phyloP scores from a whole-genome alignment of 2,888 invertebrate species.

The Metallyticus violacea region DNA sequence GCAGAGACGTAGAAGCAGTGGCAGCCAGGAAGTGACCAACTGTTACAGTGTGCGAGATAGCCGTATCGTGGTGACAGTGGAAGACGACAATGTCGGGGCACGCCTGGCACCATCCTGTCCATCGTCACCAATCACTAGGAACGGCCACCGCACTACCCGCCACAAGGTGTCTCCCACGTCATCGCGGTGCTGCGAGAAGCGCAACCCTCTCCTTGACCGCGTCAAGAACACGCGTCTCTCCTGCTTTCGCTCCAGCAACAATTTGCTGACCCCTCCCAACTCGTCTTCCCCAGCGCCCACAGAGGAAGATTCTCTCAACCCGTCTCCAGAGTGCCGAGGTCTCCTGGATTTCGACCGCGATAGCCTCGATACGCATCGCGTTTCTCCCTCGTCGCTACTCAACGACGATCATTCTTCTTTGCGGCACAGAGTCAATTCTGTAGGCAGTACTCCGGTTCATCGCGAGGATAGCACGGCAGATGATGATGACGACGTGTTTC shows the following conservation, averaged over 20 bases:
- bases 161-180: slow-evolving; percentile 4
- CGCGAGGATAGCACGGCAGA: slow-evolving; percentile 21
- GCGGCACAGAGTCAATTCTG: not conserved
- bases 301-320: not conserved
- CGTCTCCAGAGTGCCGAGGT: slow-evolving; percentile 17
- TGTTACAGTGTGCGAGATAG: slow-evolving; percentile 65
- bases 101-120: slow-evolving; percentile 51
- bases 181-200: slow-evolving; percentile 55
- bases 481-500: slow-evolving; percentile 34
- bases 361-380: not conserved
- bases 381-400: not conserved
- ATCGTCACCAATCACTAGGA: slow-evolving; percentile 27
- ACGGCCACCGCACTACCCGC: not conserved
- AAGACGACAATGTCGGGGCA: not conserved
- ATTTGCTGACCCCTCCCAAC: not conserved
- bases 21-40: slow-evolving; percentile 61
- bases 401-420: not conserved
- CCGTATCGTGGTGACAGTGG: slow-evolving; percentile 47
- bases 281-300: not conserved
- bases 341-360: slow-evolving; percentile 28
- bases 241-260: slow-evolving; percentile 52
- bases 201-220: slow-evolving; percentile 67
- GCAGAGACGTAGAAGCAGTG: slow-evolving; percentile 58
- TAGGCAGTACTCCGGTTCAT: not conserved
- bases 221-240: slow-evolving; percentile 69